Evolutionary conservation across 2,797 vertebrate species (phyloP).

Genomic region (Chloroceryle inda): DNA sequence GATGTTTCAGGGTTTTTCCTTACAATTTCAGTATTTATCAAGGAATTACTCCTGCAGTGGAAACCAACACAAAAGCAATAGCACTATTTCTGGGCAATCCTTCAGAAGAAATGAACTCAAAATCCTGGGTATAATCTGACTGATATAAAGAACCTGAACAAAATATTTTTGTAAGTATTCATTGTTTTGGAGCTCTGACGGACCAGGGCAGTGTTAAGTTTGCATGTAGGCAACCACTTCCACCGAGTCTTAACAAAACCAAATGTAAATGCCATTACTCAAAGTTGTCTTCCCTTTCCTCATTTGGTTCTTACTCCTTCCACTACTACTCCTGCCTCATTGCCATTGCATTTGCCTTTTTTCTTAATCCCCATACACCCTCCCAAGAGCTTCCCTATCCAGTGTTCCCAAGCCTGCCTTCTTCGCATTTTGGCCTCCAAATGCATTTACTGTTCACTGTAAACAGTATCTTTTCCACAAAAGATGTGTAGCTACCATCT

Average conservation of each 20-base stretch:
- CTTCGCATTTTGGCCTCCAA: neutral
- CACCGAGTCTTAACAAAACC: neutral
- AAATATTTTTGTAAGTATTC: neutral
- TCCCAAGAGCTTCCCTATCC: no score
- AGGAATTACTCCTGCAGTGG: neutral
- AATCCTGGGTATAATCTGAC: neutral
- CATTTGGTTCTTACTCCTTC: neutral
- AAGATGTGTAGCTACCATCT: neutral
- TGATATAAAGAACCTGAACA: neutral
- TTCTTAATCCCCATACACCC: neutral
- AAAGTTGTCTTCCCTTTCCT: neutral
- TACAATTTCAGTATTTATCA: neutral
- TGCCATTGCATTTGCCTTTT: neutral
- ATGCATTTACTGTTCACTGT: neutral
- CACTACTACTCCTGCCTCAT: neutral
- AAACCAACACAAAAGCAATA: neutral
- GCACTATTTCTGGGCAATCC: neutral
- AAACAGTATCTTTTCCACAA: neutral
- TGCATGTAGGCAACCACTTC: neutral
- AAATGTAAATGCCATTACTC: neutral
- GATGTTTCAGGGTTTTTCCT: neutral
- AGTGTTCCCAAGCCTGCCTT: no score
- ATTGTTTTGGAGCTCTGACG: neutral
- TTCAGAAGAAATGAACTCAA: neutral
- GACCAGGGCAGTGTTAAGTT: neutral